Conservation (phyloP, 2,113 vertebrate species). For the Lucifuga dentata region DNA sequence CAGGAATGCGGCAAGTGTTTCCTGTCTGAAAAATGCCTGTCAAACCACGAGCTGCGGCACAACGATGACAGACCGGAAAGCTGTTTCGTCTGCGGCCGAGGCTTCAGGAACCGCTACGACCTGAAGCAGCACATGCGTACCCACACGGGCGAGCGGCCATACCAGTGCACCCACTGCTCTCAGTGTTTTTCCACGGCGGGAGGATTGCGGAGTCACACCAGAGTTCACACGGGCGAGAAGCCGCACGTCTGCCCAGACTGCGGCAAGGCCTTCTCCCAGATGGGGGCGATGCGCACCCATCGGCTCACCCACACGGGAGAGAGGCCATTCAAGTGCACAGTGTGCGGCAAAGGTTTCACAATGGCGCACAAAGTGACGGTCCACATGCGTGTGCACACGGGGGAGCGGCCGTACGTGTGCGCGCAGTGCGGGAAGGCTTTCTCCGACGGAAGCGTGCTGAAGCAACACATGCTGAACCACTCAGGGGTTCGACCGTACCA, state of each 20-base stretch:
- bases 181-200: constrained; percentile 78
- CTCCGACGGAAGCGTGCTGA: constrained; percentile 78
- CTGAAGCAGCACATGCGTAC: constrained; percentile 80
- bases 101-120: constrained; percentile 77
- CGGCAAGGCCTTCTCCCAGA: constrained; percentile 78
- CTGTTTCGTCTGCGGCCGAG: constrained; percentile 72
- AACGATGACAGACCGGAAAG: constrained; percentile 73
- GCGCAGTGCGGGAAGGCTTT: constrained; percentile 79
- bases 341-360: constrained; percentile 78
- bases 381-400: constrained; percentile 80
- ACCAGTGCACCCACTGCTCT: constrained; percentile 77
- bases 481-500: constrained; percentile 80
- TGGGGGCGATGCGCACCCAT: constrained; percentile 79
- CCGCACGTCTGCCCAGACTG: constrained; percentile 77
- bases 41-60: constrained; percentile 76
- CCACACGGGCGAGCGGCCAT: constrained; percentile 78
- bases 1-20: constrained; percentile 80
- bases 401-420: constrained; percentile 77
- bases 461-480: constrained; percentile 82
- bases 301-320: constrained; percentile 79
- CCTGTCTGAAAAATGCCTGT: constrained; percentile 72
- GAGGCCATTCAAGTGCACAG: constrained; percentile 74
- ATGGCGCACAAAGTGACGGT: constrained; percentile 79
- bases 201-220: constrained; percentile 75
- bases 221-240: constrained; percentile 79